A percentile compares a stretch with the other conserved stretches of the same genome.
These are phyloP conservation scores for Lichenostomus cassidix DNA, from an alignment of 2,113 vertebrate genomes.

Conservation along the genomic window DNA sequence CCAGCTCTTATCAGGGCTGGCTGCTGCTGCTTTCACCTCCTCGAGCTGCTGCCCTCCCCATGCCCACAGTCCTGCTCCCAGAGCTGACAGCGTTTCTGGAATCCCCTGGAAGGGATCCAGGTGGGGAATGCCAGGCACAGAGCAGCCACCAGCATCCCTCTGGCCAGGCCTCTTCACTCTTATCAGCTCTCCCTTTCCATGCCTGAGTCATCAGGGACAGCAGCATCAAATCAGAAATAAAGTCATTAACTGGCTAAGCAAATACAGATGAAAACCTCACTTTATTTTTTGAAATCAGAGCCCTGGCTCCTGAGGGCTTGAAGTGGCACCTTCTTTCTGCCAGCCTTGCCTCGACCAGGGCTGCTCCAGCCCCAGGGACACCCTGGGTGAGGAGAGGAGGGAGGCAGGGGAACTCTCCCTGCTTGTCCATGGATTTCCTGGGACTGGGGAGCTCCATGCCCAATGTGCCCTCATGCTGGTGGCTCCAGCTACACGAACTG, in stretches of 20 bases:
- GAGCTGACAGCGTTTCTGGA: slow-evolving; percentile 23
- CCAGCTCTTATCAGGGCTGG: slow-evolving; percentile 32
- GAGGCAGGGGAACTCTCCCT: accelerated
- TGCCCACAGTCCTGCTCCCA: neutral
- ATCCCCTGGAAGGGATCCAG: slow-evolving; percentile 50
- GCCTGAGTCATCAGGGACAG: neutral
- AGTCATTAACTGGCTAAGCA: slow-evolving; percentile 5
- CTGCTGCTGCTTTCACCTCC: slow-evolving; percentile 29
- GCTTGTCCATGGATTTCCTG: accelerated
- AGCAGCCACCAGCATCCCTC: slow-evolving; percentile 20
- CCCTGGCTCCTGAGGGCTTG: neutral
- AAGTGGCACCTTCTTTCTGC: accelerated
- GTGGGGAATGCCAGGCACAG: neutral
- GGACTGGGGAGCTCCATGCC: accelerated
- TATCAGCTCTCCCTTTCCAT: slow-evolving; percentile 12
- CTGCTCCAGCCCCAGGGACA: neutral
- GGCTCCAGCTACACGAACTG: neutral
- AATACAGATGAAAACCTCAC: neutral
- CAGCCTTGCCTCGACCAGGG: accelerated
- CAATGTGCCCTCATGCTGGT: accelerated
- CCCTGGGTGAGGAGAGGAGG: accelerated
- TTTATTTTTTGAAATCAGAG: neutral
- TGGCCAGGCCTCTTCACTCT: neutral
- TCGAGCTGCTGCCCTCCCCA: neutral
- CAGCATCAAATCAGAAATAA: slow-evolving; percentile 33